Evolutionary conservation across 2,888 invertebrate genomes (phyloP), one percentile per base, ranked within the genome.

Genomic region (Hemaris fuciformis): DNA sequence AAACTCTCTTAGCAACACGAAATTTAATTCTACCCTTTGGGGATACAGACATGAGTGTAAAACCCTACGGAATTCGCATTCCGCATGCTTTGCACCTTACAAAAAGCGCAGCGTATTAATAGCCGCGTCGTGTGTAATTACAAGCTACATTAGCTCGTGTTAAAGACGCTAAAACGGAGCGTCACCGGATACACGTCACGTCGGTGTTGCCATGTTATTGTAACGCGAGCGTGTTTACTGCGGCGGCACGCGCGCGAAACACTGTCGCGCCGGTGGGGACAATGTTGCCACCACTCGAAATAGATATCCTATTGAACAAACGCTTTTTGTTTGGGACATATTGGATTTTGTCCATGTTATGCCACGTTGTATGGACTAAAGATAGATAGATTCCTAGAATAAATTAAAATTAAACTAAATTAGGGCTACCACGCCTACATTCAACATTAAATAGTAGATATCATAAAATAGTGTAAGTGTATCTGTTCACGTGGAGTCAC

Each of bases 181-280:
- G 89, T 87, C 88, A 88, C 88, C 89, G 91, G 91, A 91, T 89
- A 87, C 84, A 81, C 89, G 88, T 89, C 89, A 89, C 85, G 88
- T 85, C 88, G 86, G 85, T 78, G 53, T 72, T 76, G 73, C 75
- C 77, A 79, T 91, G 91, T 91, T 91, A 88, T 89, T 88, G 91
- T 88, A 91, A 90, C 88, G 79, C 79, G 88, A 79, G 76, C 74
- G 76, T 90, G 91, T 91, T 91, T 91, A 90, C 88, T 81, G 75
- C 76, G 81, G 75, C 69, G 78, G 88, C 91, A 91, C 91, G 91
- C 85, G 84, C 91, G 85, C 81, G 83, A 85, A 85, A 81, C 66
- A 70, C 80, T 89, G 90, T 89, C 91, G 89, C 86, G 78, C 77
- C n/a, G n/a, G n/a, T 65, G 65, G 66, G 77, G 89, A 91, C 90